These are phyloP conservation scores for Drosophila koepferae DNA, from an alignment of 2,888 invertebrate species.

Conservation along the genomic window DNA sequence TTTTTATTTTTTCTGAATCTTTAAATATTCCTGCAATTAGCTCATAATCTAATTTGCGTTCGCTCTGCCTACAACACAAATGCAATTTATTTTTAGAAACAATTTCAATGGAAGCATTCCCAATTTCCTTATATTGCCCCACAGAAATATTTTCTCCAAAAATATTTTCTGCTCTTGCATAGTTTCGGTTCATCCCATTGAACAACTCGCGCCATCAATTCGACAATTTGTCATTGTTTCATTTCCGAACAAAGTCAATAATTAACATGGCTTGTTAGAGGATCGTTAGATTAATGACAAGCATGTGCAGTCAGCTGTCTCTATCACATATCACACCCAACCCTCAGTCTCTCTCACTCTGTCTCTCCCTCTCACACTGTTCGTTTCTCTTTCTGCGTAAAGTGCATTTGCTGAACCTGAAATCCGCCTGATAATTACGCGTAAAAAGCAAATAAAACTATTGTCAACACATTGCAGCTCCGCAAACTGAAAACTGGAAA, in stretches of 20 bases:
- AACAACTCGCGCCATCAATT: slow-evolving; percentile 23
- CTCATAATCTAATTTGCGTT: background rate
- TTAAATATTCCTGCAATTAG: background rate
- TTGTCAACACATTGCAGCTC: slow-evolving; percentile 71
- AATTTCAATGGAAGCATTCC: background rate
- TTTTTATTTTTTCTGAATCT: background rate
- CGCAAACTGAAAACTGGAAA: slow-evolving; percentile 39
- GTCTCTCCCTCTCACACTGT: background rate
- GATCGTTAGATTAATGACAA: slow-evolving; percentile 57
- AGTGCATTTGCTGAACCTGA: slow-evolving; percentile 58
- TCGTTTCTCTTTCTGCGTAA: slow-evolving; percentile 15
- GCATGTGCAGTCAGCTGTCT: slow-evolving; percentile 41
- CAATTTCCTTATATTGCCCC: background rate
- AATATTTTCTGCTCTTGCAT: background rate
- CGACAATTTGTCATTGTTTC: slow-evolving; percentile 53
- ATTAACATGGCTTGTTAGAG: slow-evolving; percentile 58
- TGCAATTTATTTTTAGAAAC: slow-evolving; percentile 2
- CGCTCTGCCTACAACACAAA: background rate
- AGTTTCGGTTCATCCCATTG: slow-evolving; percentile 8
- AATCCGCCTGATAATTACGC: slow-evolving; percentile 54
- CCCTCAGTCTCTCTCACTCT: background rate
- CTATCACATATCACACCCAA: background rate
- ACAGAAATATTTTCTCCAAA: background rate
- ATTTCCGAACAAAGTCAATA: slow-evolving; percentile 41
- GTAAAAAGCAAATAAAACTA: slow-evolving; percentile 76